Base-by-base conservation (phyloP, 1,140 invertebrate species). In the Rhopalosiphum maidis region DNA sequence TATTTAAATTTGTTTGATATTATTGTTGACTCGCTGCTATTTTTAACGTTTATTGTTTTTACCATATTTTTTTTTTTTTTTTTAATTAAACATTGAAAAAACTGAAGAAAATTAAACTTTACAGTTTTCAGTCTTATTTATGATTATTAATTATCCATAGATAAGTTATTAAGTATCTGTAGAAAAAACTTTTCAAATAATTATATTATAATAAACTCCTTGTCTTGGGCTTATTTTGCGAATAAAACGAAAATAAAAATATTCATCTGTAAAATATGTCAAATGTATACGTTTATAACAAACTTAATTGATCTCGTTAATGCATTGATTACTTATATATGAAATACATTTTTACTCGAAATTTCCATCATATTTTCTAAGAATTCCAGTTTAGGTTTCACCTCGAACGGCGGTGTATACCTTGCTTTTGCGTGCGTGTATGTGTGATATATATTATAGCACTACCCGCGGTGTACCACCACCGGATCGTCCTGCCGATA, bases 381-480 rank as follows among this genome's bases (percentile, higher is more conserved):
- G 46, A 88, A 89, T 35, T 37, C 23, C 51, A 22, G 22, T 60
- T 60, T 68, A 43, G 55, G 55, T 91, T 91, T 91, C 15, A 91
- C 55, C 15, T 68, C 21, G 30, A 91, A 68, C 30, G 68, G 4
- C 7, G 6, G 18, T 46, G 37, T 91, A 91, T 25, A 46, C 43
- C 77, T 37, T 6, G 41, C 46, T 15, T 35, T n/a, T n/a, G 43
- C 30, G 30, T 35, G 30, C 90, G n/a, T 30, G 60, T 68, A 30
- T 68, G 60, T 68, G n/a, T 48, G 25, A 41, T 46, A 54, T 25
- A 90, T 68, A n/a, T 77, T 91, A 91, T 55, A 55, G 51, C n/a
- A 68, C 90, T 30, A 43, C 55, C 37, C 54, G 46, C 60, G 51
- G 21, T 43, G 6, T 37, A 43, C 68, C 46, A 30, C 18, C 68